phyloP scores from a whole-genome alignment of 2,113 vertebrate species.

The Cochlearius cochlearius region DNA sequence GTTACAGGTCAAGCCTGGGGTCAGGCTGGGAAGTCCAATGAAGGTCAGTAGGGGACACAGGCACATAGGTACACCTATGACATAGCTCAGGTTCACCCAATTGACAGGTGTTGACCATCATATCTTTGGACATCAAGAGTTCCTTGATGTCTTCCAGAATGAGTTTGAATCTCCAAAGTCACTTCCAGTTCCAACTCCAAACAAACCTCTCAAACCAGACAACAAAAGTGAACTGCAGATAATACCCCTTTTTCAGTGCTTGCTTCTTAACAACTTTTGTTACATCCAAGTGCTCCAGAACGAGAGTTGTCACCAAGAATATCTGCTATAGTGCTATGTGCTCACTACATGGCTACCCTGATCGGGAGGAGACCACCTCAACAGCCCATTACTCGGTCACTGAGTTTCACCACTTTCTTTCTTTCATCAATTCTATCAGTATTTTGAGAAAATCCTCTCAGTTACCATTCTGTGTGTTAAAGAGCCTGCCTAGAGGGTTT shows the following conservation, averaged over 20 bases:
- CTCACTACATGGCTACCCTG: neutral
- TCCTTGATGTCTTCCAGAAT: neutral
- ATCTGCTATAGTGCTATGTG: neutral
- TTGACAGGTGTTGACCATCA: neutral
- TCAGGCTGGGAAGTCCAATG: neutral
- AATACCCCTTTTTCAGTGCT: neutral
- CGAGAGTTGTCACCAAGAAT: neutral
- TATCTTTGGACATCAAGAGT: neutral
- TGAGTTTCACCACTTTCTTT: neutral
- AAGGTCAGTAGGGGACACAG: neutral
- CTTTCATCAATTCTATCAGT: neutral
- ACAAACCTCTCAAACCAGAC: neutral
- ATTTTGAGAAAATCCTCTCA: neutral
- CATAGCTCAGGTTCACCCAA: neutral
- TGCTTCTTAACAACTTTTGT: neutral
- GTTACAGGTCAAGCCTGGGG: neutral
- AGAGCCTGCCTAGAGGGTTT: neutral
- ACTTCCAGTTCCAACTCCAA: neutral
- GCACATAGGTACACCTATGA: neutral
- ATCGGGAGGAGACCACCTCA: neutral
- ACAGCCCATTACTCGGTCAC: neutral
- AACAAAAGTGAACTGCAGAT: neutral
- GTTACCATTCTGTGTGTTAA: neutral
- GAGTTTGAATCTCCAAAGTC: neutral
- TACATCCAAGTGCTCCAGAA: neutral